phyloP scores from a whole-genome alignment of 2,888 invertebrate species.

The Parthenolecanium corni region DNA sequence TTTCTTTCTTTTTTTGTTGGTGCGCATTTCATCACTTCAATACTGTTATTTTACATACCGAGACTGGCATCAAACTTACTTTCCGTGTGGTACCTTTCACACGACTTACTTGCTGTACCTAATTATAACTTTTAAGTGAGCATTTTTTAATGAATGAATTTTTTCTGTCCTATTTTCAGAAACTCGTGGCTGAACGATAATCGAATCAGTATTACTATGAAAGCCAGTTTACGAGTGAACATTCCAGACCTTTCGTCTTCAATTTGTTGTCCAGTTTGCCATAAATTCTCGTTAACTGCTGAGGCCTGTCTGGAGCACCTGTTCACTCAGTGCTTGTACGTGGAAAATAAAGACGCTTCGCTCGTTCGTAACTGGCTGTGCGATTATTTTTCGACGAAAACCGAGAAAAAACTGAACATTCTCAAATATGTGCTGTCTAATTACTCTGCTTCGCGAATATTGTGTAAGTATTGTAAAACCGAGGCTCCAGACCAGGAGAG shows the following conservation, averaged over 20 bases:
- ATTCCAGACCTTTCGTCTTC: background rate
- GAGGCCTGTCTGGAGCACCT: background rate
- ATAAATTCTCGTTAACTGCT: background rate
- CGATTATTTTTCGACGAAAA: background rate
- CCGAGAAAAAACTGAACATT: background rate
- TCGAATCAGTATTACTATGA: background rate
- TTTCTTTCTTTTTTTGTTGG: too few species aligned
- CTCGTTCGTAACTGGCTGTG: background rate
- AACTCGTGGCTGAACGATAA: background rate
- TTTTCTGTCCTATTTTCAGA: background rate
- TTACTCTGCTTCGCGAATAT: background rate
- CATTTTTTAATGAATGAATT: too few species aligned
- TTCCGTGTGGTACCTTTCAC: too few species aligned
- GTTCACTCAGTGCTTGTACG: background rate
- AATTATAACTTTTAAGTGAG: too few species aligned
- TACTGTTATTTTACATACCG: too few species aligned
- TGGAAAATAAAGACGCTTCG: background rate
- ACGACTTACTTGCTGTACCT: too few species aligned
- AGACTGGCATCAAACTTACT: too few species aligned
- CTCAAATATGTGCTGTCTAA: background rate
- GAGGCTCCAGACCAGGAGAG: background rate
- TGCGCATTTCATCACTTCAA: too few species aligned
- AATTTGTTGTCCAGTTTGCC: constrained; percentile 1
- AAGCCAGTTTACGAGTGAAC: background rate
- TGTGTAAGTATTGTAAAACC: background rate